These are phyloP conservation scores for Sciurus niger DNA, from an alignment of 2,113 vertebrate genomes.

Conservation along the genomic window DNA sequence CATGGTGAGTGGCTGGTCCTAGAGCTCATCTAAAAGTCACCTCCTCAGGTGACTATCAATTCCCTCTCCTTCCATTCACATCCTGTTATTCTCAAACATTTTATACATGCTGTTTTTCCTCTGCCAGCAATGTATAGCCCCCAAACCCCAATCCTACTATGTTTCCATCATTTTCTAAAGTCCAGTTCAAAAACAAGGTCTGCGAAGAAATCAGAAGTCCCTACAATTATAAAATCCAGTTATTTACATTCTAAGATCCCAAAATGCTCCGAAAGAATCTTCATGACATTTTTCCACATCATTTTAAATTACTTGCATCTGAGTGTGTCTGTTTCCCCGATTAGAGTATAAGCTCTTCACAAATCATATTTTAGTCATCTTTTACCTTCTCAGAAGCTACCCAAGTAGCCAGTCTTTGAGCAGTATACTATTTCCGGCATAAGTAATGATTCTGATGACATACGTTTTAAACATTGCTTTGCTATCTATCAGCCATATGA, in stretches of 20 bases:
- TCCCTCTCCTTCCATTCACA: neutral
- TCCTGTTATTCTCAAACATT: neutral
- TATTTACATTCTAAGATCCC: neutral
- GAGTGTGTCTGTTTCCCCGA: neutral
- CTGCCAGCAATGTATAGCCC: neutral
- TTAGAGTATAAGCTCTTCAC: neutral
- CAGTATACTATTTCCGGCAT: neutral
- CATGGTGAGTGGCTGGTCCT: neutral
- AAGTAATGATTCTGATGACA: neutral
- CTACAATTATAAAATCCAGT: neutral
- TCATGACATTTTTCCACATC: neutral
- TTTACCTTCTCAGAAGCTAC: neutral
- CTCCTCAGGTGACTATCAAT: neutral
- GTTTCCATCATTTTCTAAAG: neutral
- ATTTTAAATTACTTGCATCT: neutral
- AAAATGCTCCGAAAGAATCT: neutral
- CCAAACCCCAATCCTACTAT: neutral
- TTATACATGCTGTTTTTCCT: neutral
- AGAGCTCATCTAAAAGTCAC: neutral
- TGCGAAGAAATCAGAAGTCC: neutral
- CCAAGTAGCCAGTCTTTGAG: neutral
- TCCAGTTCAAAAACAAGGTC: neutral
- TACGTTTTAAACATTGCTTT: slow-evolving; percentile 5
- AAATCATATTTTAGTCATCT: neutral
- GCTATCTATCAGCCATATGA: neutral